Percentiles rank a stretch among this genome's conserved stretches.
Evolutionary conservation across 2,888 invertebrate species (phyloP).

Genomic region (Habrosyne pyritoides): DNA sequence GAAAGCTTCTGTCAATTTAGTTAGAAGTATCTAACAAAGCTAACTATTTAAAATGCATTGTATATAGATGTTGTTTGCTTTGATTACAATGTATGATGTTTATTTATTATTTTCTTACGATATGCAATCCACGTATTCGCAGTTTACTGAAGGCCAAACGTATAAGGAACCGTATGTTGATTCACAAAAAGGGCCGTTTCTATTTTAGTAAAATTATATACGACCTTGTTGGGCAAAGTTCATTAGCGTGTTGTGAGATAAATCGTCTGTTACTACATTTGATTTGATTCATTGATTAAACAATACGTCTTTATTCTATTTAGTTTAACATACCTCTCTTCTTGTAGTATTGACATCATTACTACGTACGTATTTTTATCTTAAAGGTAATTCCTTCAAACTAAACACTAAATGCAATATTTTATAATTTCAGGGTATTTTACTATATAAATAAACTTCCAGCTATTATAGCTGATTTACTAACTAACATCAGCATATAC

Average conservation of each 20-base stretch:
- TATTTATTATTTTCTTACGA: background rate
- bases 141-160: conserved; percentile 2
- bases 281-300: background rate
- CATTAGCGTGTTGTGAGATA: background rate
- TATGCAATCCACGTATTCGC: background rate
- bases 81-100: background rate
- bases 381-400: too few species aligned
- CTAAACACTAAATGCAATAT: too few species aligned
- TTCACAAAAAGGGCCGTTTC: background rate
- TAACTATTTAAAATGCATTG: too few species aligned
- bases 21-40: too few species aligned
- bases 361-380: too few species aligned
- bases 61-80: background rate
- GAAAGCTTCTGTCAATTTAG: too few species aligned
- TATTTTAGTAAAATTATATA: background rate
- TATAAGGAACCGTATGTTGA: conserved; percentile 4
- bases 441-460: too few species aligned
- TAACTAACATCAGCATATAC: too few species aligned
- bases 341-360: too few species aligned
- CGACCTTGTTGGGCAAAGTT: background rate
- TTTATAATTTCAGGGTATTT: too few species aligned
- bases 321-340: too few species aligned
- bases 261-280: background rate
- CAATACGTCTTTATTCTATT: background rate
- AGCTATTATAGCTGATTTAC: too few species aligned